phyloP scores from a whole-genome alignment of 2,113 vertebrate species.

The Marcusenius ussheri region DNA sequence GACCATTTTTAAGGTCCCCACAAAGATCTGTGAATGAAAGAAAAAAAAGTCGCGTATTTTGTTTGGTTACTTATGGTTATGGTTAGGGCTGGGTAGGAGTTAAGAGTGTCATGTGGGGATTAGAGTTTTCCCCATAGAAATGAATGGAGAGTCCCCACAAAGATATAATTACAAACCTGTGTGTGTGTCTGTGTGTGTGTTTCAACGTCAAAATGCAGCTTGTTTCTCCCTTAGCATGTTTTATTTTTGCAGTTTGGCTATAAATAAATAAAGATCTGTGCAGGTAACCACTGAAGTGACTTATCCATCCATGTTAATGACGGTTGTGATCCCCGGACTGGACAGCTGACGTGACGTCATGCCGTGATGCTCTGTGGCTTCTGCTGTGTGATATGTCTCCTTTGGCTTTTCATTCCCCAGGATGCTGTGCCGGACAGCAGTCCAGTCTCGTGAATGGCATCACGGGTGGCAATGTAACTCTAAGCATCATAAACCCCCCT shows the following conservation, averaged over 20 bases:
- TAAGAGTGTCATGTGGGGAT: no score
- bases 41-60: not conserved
- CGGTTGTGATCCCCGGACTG: not conserved
- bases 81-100: no score
- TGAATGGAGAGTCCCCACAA: no score
- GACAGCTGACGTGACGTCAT: not conserved
- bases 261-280: not conserved
- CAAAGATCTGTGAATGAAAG: no score
- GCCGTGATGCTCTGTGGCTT: not conserved
- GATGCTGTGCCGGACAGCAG: conserved; percentile 2
- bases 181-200: not conserved
- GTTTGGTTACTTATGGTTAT: no score
- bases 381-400: not conserved
- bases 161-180: no score
- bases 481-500: not conserved
- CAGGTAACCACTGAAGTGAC: not conserved
- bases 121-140: no score
- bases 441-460: not conserved
- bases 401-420: not conserved
- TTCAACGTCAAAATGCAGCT: not conserved
- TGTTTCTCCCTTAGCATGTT: not conserved
- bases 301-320: not conserved
- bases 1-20: no score
- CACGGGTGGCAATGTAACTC: not conserved
- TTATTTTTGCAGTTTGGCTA: not conserved